Conservation (phyloP, 1,140 invertebrate species). For the Cepaea nemoralis region DNA sequence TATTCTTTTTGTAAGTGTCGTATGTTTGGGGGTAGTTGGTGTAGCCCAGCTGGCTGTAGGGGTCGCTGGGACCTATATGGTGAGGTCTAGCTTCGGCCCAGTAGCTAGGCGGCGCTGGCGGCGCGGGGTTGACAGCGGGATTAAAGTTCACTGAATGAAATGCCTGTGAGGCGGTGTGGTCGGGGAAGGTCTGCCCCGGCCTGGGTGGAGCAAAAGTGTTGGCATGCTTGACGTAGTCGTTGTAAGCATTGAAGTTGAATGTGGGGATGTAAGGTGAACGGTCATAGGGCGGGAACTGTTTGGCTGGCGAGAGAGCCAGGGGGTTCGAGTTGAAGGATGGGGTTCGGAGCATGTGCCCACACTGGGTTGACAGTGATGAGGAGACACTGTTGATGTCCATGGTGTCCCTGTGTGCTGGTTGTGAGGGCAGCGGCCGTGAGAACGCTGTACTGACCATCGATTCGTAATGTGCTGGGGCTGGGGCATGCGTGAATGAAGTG, state of each 20-base stretch:
- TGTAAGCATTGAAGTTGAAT: conserved; percentile 11
- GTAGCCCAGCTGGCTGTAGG: conserved; percentile 14
- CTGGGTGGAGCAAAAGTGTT: neutral
- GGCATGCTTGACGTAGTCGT: conserved; percentile 22
- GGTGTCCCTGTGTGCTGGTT: neutral
- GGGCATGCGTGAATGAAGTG: neutral
- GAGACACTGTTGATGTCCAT: neutral
- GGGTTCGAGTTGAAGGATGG: conserved; percentile 4
- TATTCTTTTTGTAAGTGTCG: conserved; percentile 25
- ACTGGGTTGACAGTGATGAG: neutral
- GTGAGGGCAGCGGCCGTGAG: neutral
- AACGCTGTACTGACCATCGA: neutral
- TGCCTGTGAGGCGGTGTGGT: conserved; percentile 13
- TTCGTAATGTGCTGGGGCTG: neutral
- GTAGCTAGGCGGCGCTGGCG: conserved; percentile 16
- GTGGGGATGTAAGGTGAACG: conserved; percentile 17
- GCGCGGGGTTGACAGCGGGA: conserved; percentile 19
- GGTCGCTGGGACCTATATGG: neutral
- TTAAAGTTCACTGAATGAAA: conserved; percentile 27
- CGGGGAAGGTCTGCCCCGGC: neutral
- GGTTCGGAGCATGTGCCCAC: conserved; percentile 1
- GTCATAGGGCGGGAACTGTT: conserved; percentile 28
- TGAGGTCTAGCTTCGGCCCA: conserved; percentile 10
- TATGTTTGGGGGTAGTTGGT: conserved; percentile 7
- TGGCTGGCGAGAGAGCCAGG: conserved; percentile 11